These are phyloP conservation scores for Meganola albula DNA, from an alignment of 2,888 invertebrate genomes.

Conservation along the genomic window DNA sequence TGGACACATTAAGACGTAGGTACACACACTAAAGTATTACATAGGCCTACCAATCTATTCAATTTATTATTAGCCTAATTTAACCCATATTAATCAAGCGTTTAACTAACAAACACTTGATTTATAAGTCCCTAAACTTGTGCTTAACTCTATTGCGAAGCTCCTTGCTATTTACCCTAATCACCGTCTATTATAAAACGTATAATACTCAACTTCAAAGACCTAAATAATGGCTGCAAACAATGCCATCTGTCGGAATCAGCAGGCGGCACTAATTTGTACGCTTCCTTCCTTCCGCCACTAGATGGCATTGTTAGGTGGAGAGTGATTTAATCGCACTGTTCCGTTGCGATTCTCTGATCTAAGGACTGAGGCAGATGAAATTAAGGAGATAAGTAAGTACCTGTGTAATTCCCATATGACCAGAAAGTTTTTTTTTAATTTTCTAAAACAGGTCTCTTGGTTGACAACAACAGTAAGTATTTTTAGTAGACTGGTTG, in stretches of 20 bases:
- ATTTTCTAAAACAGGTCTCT: background rate
- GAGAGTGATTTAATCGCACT: slow-evolving; percentile 37
- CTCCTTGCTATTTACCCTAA: slow-evolving; percentile 13
- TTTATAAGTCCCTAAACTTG: too few species aligned
- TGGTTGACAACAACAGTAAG: too few species aligned
- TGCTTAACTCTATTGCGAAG: too few species aligned
- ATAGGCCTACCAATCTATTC: too few species aligned
- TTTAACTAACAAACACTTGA: too few species aligned
- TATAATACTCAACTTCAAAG: slow-evolving; percentile 32
- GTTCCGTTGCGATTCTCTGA: slow-evolving; percentile 29
- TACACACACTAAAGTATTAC: too few species aligned
- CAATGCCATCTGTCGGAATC: slow-evolving; percentile 56
- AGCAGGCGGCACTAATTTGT: slow-evolving; percentile 59
- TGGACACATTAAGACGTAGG: too few species aligned
- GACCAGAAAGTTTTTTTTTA: background rate
- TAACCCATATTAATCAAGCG: too few species aligned
- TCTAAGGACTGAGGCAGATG: slow-evolving; percentile 14
- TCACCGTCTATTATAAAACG: slow-evolving; percentile 19
- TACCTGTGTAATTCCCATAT: background rate
- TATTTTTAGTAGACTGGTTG: too few species aligned
- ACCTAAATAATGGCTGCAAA: slow-evolving; percentile 57
- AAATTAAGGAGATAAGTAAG: slow-evolving; percentile 9
- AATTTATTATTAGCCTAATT: too few species aligned
- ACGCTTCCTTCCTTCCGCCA: slow-evolving; percentile 68
- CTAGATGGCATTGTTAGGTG: slow-evolving; percentile 31